A percentile compares a stretch with the other conserved stretches of the same genome.
Conservation (phyloP, 2,113 vertebrate genomes). For the Albula glossodonta region DNA sequence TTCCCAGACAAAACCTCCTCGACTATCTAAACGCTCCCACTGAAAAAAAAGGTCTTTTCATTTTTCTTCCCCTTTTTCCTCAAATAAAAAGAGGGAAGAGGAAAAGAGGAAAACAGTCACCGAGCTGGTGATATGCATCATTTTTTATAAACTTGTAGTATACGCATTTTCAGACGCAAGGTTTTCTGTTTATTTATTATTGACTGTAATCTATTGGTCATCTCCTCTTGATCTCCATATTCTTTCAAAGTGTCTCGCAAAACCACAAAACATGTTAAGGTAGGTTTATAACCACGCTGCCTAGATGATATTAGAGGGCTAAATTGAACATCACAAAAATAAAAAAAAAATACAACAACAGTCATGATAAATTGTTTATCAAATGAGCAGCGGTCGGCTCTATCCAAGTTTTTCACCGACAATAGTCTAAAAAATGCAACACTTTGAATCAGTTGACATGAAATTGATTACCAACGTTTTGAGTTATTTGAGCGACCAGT, state of each 20-base stretch:
- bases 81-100: conserved; percentile 59
- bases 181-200: conserved; percentile 34
- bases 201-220: conserved; percentile 27
- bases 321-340: no score
- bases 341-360: no score
- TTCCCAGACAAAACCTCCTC: conserved; percentile 97
- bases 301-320: no score
- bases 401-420: no score
- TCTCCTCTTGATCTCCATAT: not conserved
- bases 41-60: conserved; percentile 86
- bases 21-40: conserved; percentile 98
- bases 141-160: conserved; percentile 68
- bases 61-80: conserved; percentile 56
- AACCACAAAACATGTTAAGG: not conserved
- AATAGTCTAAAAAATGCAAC: no score
- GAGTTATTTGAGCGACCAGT: not conserved
- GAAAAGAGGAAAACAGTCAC: conserved; percentile 70
- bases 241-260: not conserved
- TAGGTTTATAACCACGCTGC: no score
- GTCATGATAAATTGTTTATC: no score
- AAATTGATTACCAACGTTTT: not conserved
- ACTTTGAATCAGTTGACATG: not conserved
- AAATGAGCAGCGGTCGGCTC: not conserved
- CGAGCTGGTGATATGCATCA: conserved; percentile 85
- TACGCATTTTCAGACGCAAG: conserved; percentile 72